Conservation (phyloP, 2,797 vertebrate species). For the Lindbergichthys nudifrons region DNA sequence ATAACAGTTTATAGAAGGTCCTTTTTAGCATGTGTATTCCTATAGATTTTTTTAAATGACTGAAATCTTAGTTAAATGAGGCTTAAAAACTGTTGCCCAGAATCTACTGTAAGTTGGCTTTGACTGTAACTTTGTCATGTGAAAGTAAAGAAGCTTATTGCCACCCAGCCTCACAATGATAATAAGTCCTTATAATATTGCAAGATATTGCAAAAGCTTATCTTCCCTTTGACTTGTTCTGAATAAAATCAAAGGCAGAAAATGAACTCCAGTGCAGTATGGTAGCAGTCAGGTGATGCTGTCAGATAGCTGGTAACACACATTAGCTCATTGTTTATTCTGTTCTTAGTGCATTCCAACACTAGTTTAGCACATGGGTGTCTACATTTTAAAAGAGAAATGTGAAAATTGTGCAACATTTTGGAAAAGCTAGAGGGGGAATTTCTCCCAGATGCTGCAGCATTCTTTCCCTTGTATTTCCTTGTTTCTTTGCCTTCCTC, state of each 20-base stretch:
- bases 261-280: slow-evolving; percentile 22
- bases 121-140: slow-evolving; percentile 51
- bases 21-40: neutral
- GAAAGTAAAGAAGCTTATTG: slow-evolving; percentile 61
- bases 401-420: slow-evolving; percentile 31
- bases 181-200: slow-evolving; percentile 58
- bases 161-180: slow-evolving; percentile 38
- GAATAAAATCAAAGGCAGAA: slow-evolving; percentile 1
- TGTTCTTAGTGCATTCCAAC: slow-evolving; percentile 26
- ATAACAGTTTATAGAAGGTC: slow-evolving; percentile 5
- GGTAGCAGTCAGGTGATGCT: slow-evolving; percentile 16
- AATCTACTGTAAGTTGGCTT: slow-evolving; percentile 35
- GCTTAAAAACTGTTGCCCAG: slow-evolving; percentile 7
- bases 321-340: neutral
- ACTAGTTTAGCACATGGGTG: slow-evolving; percentile 20
- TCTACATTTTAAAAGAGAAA: slow-evolving; percentile 20
- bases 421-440: slow-evolving; percentile 30
- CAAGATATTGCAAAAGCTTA: slow-evolving; percentile 51
- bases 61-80: slow-evolving; percentile 8
- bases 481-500: slow-evolving; percentile 9
- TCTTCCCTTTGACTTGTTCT: slow-evolving; percentile 42
- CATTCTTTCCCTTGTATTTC: slow-evolving; percentile 34
- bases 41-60: neutral
- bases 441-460: slow-evolving; percentile 43
- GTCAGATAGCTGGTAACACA: neutral